Conservation (phyloP, 2,888 invertebrate species). For the Yponomeuta evonymella region DNA sequence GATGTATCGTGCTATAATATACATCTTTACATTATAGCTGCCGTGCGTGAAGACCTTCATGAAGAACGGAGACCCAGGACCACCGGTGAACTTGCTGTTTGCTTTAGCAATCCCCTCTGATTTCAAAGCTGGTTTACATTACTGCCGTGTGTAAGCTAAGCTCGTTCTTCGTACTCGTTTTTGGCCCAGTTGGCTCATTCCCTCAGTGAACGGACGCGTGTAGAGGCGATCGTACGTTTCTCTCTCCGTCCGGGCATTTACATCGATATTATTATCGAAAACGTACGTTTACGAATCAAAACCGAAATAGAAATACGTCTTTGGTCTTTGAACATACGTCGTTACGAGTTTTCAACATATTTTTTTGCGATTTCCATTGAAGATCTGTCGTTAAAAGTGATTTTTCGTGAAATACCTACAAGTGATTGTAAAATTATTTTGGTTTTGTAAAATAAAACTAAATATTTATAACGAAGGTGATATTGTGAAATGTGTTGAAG, state of each 20-base stretch:
- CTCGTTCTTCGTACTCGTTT: too few species aligned
- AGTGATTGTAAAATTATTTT: background rate
- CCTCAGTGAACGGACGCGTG: background rate
- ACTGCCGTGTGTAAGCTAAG: too few species aligned
- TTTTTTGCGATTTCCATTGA: background rate
- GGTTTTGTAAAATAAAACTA: background rate
- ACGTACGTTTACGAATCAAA: background rate
- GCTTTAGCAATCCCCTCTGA: too few species aligned
- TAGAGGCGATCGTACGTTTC: background rate
- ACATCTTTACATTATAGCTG: too few species aligned
- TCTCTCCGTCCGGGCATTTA: background rate
- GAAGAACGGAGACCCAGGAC: too few species aligned
- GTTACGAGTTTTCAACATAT: background rate
- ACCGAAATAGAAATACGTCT: background rate
- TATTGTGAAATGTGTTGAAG: background rate
- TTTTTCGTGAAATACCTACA: background rate
- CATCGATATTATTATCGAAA: background rate
- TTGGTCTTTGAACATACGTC: background rate
- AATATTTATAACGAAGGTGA: background rate
- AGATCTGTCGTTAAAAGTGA: background rate
- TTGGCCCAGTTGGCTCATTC: background rate
- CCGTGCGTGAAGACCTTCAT: too few species aligned
- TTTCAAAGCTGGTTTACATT: too few species aligned
- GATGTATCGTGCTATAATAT: too few species aligned
- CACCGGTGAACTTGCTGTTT: too few species aligned